A percentile compares a stretch with the other conserved stretches of the same genome.
phyloP scores from a whole-genome alignment of 2,113 vertebrate species.

The Cyprinus carpio region DNA sequence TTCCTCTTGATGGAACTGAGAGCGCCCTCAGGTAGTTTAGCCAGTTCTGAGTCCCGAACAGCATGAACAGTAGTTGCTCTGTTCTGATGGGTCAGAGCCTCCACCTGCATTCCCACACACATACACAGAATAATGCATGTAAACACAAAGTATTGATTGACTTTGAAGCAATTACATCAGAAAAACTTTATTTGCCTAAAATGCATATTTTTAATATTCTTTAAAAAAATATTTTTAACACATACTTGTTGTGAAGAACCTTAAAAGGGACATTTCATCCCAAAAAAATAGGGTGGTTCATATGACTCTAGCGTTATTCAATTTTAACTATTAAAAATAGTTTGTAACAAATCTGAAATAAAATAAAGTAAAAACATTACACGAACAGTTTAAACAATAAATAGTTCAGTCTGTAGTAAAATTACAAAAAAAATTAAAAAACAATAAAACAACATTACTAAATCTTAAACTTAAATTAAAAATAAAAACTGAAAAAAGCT shows the following conservation, averaged over 20 bases:
- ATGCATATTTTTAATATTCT: background rate
- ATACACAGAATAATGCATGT: background rate
- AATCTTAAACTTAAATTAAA: background rate
- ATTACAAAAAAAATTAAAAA: background rate
- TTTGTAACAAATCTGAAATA: background rate
- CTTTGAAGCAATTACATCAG: background rate
- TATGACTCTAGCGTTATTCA: background rate
- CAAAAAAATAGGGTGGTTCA: background rate
- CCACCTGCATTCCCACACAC: conserved; percentile 77
- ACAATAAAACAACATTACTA: no score
- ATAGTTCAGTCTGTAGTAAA: background rate
- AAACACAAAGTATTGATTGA: background rate
- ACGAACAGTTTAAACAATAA: no score
- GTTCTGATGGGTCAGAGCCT: conserved; percentile 89
- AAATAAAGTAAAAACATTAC: no score
- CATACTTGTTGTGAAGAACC: background rate
- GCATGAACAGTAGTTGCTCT: conserved; percentile 93
- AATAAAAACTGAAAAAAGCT: background rate
- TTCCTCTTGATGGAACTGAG: conserved; percentile 93
- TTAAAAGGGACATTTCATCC: background rate
- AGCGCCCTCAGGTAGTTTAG: conserved; percentile 92
- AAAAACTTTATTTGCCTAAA: background rate
- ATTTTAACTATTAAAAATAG: background rate
- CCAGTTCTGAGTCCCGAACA: conserved; percentile 90
- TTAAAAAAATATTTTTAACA: background rate